Base-by-base conservation (phyloP, 2,797 vertebrate species). In the Aulostomus chinensis region DNA sequence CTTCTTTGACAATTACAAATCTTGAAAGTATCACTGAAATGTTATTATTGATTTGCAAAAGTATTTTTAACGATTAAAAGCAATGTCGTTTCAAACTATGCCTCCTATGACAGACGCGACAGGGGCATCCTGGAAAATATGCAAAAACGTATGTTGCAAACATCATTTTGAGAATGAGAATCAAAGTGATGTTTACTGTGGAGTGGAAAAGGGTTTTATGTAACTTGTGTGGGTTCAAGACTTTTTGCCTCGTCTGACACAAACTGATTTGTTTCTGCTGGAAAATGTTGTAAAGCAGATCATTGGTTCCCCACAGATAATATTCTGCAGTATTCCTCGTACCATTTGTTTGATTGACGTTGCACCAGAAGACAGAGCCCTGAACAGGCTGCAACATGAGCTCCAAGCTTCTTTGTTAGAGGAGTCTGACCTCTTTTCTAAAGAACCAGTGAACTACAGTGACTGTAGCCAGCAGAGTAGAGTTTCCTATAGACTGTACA, bases 371-470 rank as follows among this genome's bases (percentile, higher is more conserved):
- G 67, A 83, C 68, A 43, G 60, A 68, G 58, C 15, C 5, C 50
- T 35, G 57, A 80, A 68, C 87, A 89, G 74, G 85, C 79, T 73
- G 82, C 66, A 86, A 85, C 86, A 79, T 42, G 83, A 88, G 76
- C 84, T 73, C 32, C 25, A 65, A 68, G 68, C 78, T 83, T 56
- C 69, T 81, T 83, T 87, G 78, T 88, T 80, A 30, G 6, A 69
- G 7, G 34, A 29, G 64, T 83, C 75, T 80, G 68, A 87, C 82
- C 86, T 80, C 73, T 67, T 83, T 86, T 86, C 71, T 46, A 68
- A 68, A 59, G 43, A 82, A 71, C 35, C 60, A 47, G 56, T 68
- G 58, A 75, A 78, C 63, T 68, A 42, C 60, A 65, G 69, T 54
- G 53, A 50, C 52, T 64, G 11, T 48, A 63, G 50, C 52, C 40